Evolutionary conservation across 2,888 invertebrate genomes (phyloP), one percentile per base, ranked within the genome.

Genomic region (Agonopterix alstromeriana): DNA sequence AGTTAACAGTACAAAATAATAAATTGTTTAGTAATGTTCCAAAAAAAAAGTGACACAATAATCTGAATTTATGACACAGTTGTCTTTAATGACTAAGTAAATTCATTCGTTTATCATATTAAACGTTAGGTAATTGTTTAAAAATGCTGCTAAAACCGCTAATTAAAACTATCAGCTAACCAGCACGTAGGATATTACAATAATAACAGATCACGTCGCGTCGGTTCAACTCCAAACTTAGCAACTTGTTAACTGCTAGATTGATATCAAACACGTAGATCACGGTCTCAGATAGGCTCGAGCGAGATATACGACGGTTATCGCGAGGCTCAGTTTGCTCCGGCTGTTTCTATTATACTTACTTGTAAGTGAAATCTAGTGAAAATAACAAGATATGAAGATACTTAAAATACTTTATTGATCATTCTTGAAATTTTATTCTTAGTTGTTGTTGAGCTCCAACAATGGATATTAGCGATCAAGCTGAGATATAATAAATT

Each of bases 221-320:
- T n/a, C 9, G 38, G 27, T 27, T 38, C 10, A n/a, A n/a, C 38
- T 38, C n/a, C n/a, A 38, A 38, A 38, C 10, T 38, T 38, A 9
- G 38, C 10, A 10, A 46, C 36, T 36, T 46, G 2, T 46, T 12
- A 41, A 47, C 42, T 43, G 47, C 41, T 38, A 47, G 47, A 47
- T 50, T 50, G 50, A 50, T 50, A 50, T 48, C 50, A 35, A 10
- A 42, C 46, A 46, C 46, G 46, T 46, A 43, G 48, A 48, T 50
- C 48, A 42, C 42, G 36, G 42, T 36, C 43, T 41, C n/a, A 14
- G 49, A 50, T 50, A 47, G 43, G 46, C 41, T 42, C 36, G 36
- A 17, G 41, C 27, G 45, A 42, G 36, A 38, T 43, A 27, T 42
- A 35, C 50, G 45, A 17, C 41, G n/a, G 44, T 47, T 50, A 47